A percentile compares a stretch with the other conserved stretches of the same genome.
Evolutionary conservation across 2,888 invertebrate species (phyloP).

Genomic region (Bruchidius siliquastri): DNA sequence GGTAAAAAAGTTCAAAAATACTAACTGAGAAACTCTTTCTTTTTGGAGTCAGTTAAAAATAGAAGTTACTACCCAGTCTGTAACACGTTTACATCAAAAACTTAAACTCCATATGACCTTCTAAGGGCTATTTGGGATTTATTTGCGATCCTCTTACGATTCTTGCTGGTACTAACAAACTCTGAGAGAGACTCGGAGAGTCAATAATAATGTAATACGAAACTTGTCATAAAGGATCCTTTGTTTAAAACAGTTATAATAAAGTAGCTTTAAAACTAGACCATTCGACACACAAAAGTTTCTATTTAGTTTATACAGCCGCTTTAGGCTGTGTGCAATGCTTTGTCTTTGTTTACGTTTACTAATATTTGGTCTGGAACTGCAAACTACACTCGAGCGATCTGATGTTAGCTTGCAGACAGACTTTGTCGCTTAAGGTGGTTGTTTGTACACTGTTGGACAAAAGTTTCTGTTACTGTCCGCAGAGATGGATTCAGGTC

Average conservation of each 20-base stretch:
- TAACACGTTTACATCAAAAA: background rate
- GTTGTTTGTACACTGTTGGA: background rate
- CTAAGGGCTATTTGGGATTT: background rate
- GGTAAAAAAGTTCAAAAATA: too few species aligned
- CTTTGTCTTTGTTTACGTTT: slow-evolving; percentile 43
- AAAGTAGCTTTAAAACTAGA: slow-evolving; percentile 6
- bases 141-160: background rate
- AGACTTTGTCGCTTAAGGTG: background rate
- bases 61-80: background rate
- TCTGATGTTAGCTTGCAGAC: background rate
- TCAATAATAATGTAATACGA: background rate
- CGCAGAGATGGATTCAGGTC: background rate
- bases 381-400: slow-evolving; percentile 28
- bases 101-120: background rate
- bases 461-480: background rate
- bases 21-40: too few species aligned
- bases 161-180: background rate
- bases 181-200: background rate
- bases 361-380: slow-evolving; percentile 45
- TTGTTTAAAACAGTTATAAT: background rate
- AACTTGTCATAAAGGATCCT: background rate
- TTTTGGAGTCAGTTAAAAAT: too few species aligned
- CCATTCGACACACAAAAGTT: slow-evolving; percentile 37
- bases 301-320: slow-evolving; percentile 41
- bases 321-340: slow-evolving; percentile 41